Evolutionary conservation across 2,797 vertebrate species (phyloP).

Genomic region (Pangasius krempfi): DNA sequence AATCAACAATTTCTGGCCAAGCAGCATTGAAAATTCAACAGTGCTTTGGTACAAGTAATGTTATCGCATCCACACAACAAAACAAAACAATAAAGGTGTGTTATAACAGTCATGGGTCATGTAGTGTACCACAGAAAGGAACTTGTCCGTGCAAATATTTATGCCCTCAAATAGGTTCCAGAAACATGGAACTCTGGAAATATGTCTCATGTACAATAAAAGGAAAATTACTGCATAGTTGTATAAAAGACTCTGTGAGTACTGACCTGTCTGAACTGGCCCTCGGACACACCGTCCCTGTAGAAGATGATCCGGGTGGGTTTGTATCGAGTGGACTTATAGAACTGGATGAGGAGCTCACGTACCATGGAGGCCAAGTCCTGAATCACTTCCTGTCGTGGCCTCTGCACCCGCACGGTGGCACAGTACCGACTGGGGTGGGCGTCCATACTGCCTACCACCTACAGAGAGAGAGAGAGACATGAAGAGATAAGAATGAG

Average conservation of each 20-base stretch:
- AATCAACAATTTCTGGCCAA: no score
- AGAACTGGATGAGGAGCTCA: slow-evolving; percentile 97
- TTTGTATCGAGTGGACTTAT: slow-evolving; percentile 98
- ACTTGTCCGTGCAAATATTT: background rate
- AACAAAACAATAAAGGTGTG: background rate
- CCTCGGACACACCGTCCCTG: slow-evolving; percentile 95
- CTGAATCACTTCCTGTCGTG: slow-evolving; percentile 96
- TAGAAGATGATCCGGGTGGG: slow-evolving; percentile 98
- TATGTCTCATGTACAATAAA: background rate
- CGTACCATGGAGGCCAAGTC: slow-evolving; percentile 97
- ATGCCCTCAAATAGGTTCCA: no score
- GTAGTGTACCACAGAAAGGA: background rate
- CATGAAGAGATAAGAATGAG: background rate
- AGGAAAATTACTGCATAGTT: background rate
- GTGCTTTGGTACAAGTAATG: background rate
- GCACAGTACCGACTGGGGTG: slow-evolving; percentile 98
- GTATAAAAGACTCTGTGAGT: background rate
- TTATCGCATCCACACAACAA: no score
- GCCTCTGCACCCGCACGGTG: slow-evolving; percentile 95
- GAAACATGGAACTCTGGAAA: background rate
- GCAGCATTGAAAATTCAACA: background rate
- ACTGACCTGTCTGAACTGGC: slow-evolving; percentile 94
- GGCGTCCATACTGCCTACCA: slow-evolving; percentile 98
- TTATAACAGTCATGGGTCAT: background rate
- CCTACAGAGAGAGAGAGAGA: slow-evolving; percentile 69